phyloP scores from a whole-genome alignment of 2,113 vertebrate species.

The Indicator maculatus region DNA sequence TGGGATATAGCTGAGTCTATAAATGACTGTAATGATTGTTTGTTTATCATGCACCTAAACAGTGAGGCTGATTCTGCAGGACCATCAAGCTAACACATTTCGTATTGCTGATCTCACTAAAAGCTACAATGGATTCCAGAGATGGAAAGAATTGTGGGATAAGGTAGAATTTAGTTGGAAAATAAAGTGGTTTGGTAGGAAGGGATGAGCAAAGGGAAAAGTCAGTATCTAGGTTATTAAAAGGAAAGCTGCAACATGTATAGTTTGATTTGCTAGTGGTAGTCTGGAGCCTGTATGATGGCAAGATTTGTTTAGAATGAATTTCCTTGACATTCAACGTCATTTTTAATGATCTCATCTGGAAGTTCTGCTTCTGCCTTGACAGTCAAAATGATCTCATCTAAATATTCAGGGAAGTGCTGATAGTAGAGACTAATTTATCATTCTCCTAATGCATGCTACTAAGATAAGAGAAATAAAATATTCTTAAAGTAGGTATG shows the following conservation, averaged over 20 bases:
- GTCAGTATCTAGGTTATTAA: background rate
- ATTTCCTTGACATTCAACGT: background rate
- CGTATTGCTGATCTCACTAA: background rate
- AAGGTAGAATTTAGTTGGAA: background rate
- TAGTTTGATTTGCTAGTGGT: background rate
- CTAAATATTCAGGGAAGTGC: background rate
- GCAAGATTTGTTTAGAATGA: background rate
- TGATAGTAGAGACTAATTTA: background rate
- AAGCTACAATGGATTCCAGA: background rate
- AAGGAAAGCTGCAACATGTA: background rate
- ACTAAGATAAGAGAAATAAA: slow-evolving; percentile 13
- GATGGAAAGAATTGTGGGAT: background rate
- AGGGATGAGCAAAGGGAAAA: background rate
- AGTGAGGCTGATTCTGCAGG: background rate
- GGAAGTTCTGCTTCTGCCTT: background rate
- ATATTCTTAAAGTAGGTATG: background rate
- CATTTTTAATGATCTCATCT: background rate
- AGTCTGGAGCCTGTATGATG: background rate
- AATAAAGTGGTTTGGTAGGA: background rate
- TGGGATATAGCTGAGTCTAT: background rate
- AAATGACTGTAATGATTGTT: background rate
- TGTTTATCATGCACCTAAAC: background rate
- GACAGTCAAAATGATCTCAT: background rate
- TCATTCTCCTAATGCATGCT: background rate
- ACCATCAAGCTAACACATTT: background rate